phyloP scores from a whole-genome alignment of 2,113 vertebrate genomes.

The Lycaon pictus region DNA sequence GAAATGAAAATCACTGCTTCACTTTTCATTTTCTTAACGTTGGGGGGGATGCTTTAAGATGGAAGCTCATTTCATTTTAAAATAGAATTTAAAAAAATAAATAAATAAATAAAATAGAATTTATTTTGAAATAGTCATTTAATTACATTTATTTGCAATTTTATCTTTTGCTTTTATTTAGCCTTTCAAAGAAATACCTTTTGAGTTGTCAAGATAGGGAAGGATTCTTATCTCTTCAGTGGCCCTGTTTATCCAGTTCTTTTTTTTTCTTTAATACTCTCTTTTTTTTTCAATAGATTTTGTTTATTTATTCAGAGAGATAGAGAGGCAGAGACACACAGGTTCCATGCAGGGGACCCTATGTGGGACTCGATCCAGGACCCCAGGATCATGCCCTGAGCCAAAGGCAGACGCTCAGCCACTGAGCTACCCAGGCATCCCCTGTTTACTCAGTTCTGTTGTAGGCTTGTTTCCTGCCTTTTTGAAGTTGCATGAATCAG shows the following conservation, averaged over 20 bases:
- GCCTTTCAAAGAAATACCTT: background rate
- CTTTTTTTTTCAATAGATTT: too few relatives aligned
- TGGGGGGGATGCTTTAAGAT: background rate
- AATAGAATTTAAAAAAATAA: background rate
- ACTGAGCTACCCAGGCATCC: too few relatives aligned
- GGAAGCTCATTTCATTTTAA: background rate
- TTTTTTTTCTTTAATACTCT: too few relatives aligned
- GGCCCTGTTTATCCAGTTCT: background rate
- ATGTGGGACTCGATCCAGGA: too few relatives aligned
- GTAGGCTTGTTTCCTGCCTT: background rate
- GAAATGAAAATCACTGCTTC: background rate
- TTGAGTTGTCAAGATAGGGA: background rate
- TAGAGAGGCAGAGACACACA: too few relatives aligned
- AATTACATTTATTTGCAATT: background rate
- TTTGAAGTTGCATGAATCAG: background rate
- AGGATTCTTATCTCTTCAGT: background rate
- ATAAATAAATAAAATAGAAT: background rate
- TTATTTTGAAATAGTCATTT: background rate
- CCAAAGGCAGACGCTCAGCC: too few relatives aligned
- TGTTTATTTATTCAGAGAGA: too few relatives aligned
- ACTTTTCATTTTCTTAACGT: background rate
- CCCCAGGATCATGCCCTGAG: too few relatives aligned
- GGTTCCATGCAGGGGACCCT: too few relatives aligned
- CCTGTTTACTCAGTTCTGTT: background rate
- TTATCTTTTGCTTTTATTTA: constrained; percentile 18